These are phyloP conservation scores for Hirtodrosophila cameraria DNA, from an alignment of 2,888 invertebrate genomes.

Conservation along the genomic window DNA sequence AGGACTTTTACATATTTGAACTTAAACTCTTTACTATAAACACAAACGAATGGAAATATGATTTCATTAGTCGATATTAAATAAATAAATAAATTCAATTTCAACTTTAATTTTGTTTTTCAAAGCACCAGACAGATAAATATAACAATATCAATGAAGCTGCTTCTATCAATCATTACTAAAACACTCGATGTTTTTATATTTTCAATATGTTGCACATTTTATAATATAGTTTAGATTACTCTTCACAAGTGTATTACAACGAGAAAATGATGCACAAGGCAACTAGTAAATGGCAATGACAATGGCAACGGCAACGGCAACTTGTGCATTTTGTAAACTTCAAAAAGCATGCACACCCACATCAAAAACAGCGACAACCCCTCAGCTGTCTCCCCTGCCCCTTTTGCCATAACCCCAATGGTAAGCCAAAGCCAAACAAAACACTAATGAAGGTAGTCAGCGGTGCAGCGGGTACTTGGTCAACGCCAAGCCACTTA, in stretches of 20 bases:
- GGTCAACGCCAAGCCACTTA: constrained; percentile 42
- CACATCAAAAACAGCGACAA: constrained; percentile 25
- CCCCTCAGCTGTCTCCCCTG: background rate
- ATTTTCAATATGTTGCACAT: background rate
- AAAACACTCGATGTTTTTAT: too few relatives aligned
- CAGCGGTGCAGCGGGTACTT: constrained; percentile 43
- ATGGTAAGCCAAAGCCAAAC: constrained; percentile 71
- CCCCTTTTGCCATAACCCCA: constrained; percentile 19
- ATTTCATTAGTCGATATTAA: too few relatives aligned
- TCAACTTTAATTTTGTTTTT: too few relatives aligned
- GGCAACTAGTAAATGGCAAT: constrained; percentile 25
- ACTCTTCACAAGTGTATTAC: background rate
- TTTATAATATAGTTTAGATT: background rate
- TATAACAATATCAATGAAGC: too few relatives aligned
- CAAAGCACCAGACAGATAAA: too few relatives aligned
- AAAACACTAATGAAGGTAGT: constrained; percentile 80
- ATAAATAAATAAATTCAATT: too few relatives aligned
- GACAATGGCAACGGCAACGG: constrained; percentile 27
- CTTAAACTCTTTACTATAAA: too few relatives aligned
- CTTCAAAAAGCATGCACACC: constrained; percentile 50
- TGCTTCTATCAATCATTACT: too few relatives aligned
- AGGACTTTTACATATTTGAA: too few relatives aligned
- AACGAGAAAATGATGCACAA: constrained; percentile 10
- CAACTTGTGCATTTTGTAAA: constrained; percentile 55
- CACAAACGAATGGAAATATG: too few relatives aligned